Base-by-base conservation (phyloP, 2,113 vertebrate genomes). In the Leucoraja erinaceus region DNA sequence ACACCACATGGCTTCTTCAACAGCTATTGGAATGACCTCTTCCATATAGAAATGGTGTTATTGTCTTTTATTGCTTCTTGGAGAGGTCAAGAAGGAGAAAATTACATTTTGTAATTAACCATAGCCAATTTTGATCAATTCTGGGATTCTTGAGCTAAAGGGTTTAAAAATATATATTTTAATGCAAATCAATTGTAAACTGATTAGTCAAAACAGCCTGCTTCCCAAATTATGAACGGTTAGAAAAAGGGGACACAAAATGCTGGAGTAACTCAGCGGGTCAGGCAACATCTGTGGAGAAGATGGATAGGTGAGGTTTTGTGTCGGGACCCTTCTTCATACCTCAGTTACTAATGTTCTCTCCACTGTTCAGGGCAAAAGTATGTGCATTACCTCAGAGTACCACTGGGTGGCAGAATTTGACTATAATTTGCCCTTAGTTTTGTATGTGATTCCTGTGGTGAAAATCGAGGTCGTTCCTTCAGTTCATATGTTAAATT, bases 341-440 rank as follows among this genome's bases (percentile, higher is more conserved):
- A 11, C 54, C 81, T 83, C 79, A 56, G 22, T 54, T 20, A 56
- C 22, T 25, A 56, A 25, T n/a, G 25, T 11, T 28, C 47, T 81
- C 54, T 81, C 28, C 11, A n/a, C 11, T 12, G 14, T n/a, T 28
- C 4, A 25, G 56, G 56, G 25, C 25, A n/a, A 61, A 84, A 63
- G 59, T 47, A 16, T 22, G 20, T n/a, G 25, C 2, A 86, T 31
- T n/a, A 16, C 14, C 7, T 63, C 83, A 86, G 28, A 63, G 2
- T 12, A 86, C 83, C 83, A 86, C 83, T 5, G 63, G 83, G 28
- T 63, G 83, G 83, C 56, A 86, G 11, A 86, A 86, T 63, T 31
- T 86, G 28, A 86, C 54, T 31, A 63, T 61, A 63, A 25, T 63
- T 22, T 20, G n/a, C 25, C 28, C 38, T 47, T 47, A 47, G 3